Conservation (phyloP, 2,797 vertebrate species). For the Amphiprion clarkii region DNA sequence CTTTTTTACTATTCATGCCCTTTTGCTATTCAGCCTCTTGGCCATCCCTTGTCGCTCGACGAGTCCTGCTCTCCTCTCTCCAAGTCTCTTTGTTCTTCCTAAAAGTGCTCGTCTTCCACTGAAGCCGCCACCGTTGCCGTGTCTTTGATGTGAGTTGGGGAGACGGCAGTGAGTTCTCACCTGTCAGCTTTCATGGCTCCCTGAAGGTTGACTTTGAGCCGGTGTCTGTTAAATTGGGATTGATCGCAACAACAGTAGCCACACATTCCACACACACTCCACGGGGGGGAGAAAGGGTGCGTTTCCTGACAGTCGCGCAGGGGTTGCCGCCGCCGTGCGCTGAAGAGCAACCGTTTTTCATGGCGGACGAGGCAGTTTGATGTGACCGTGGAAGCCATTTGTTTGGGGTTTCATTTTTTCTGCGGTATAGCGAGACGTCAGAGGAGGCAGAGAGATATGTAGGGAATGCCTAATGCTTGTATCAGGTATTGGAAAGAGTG, state of each 20-base stretch:
- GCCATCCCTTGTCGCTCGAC: constrained; percentile 71
- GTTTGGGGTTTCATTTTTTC: constrained; percentile 60
- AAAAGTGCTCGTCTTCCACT: constrained; percentile 76
- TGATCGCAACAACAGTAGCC: constrained; percentile 85
- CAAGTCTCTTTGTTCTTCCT: constrained; percentile 82
- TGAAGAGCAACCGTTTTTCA: constrained; percentile 67
- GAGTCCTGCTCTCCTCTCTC: constrained; percentile 66
- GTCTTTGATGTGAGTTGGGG: constrained; percentile 82
- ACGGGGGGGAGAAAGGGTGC: constrained; percentile 14
- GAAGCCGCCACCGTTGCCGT: constrained; percentile 68
- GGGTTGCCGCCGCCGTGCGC: constrained; percentile 51
- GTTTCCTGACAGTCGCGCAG: constrained; percentile 70
- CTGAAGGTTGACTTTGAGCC: constrained; percentile 84
- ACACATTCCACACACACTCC: constrained; percentile 65
- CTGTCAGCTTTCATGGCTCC: constrained; percentile 86
- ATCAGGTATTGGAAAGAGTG: constrained; percentile 56
- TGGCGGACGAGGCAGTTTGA: constrained; percentile 69
- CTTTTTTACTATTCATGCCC: constrained; percentile 73
- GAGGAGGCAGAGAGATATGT: constrained; percentile 41
- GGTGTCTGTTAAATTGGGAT: constrained; percentile 86
- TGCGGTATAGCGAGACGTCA: constrained; percentile 50
- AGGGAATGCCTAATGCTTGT: constrained; percentile 55
- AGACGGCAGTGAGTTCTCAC: constrained; percentile 84
- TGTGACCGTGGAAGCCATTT: constrained; percentile 71
- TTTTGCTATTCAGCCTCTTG: constrained; percentile 76